Base-by-base conservation (phyloP, 2,113 vertebrate species). In the Hippopotamus amphibius region DNA sequence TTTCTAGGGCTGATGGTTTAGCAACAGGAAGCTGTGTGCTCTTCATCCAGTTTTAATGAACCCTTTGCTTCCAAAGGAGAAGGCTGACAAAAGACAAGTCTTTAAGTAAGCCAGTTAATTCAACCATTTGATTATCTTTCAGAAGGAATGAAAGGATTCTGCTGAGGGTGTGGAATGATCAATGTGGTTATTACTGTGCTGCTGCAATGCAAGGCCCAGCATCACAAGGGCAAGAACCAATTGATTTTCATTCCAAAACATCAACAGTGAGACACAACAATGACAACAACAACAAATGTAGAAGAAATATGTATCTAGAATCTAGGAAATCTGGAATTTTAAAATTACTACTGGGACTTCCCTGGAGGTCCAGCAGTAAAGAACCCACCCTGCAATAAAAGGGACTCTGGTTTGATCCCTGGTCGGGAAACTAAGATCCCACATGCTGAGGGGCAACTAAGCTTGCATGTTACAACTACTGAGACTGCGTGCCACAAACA, bases 31-130 rank as follows among this genome's bases (percentile, higher is more conserved):
- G 16, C 88, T 93, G 37, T 72, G 30, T 53, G 85, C 37, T 72
- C 59, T 59, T 72, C 48, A 43, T 97, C 66, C 88, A 96, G 81
- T 96, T 94, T 97, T 96, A 95, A 90, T 85, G 92, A 95, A 81
- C 2, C 1, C 22, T 81, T 90, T 72, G 43, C 74, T 96, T 97
- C 43, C 55, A 41, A 80, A 93, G 61, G 61, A 33, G 13, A 88
- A 68, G 19, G 14, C 19, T 76, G 69, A 90, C 14, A 43, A 80
- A 15, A 82, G 26, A 77, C 46, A 86, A 57, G 59, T 63, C 76
- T 80, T 90, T 59, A 48, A 61, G 37, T n/a, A 92, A 95, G 61
- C 24, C 30, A 74, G 65, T 30, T 71, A 84, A 93, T 33, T 72
- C 72, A 83, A 48, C 8, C 46, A 82, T 55, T 46, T 50, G n/a